Percentiles rank a stretch among this genome's conserved stretches.
phyloP scores from a whole-genome alignment of 2,797 vertebrate species.

The Periophthalmus magnuspinnatus region DNA sequence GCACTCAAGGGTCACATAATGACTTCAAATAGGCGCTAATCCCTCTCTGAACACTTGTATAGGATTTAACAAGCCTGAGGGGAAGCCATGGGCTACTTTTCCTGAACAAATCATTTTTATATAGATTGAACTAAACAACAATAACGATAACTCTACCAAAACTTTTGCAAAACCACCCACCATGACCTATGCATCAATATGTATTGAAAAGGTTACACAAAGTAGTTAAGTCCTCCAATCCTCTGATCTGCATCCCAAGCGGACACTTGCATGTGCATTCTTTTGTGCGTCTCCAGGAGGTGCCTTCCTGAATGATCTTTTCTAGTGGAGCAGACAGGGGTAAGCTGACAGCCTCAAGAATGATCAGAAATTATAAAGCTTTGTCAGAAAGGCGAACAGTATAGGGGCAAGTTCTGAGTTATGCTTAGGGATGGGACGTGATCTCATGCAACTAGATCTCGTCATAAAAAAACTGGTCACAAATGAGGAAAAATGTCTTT shows the following conservation, averaged over 20 bases:
- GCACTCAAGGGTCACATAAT: not conserved
- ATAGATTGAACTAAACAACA: constrained; percentile 39
- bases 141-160: constrained; percentile 18
- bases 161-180: constrained; percentile 25
- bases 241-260: constrained; percentile 38
- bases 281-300: constrained; percentile 60
- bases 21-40: not conserved
- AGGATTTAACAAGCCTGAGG: constrained; percentile 20
- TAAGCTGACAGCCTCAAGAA: constrained; percentile 73
- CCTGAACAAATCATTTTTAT: constrained; percentile 21
- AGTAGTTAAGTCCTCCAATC: constrained; percentile 43
- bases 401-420: constrained; percentile 27
- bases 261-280: constrained; percentile 28
- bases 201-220: constrained; percentile 37
- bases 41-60: not conserved
- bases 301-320: constrained; percentile 73
- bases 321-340: constrained; percentile 72
- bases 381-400: constrained; percentile 74
- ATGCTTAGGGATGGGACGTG: constrained; percentile 58
- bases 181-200: constrained; percentile 45
- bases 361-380: constrained; percentile 72
- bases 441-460: too few relatives aligned
- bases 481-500: too few relatives aligned
- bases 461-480: too few relatives aligned
- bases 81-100: constrained; percentile 32